These are phyloP conservation scores for Catostomus latipinnis DNA, from an alignment of 2,797 vertebrate genomes.

Conservation along the genomic window DNA sequence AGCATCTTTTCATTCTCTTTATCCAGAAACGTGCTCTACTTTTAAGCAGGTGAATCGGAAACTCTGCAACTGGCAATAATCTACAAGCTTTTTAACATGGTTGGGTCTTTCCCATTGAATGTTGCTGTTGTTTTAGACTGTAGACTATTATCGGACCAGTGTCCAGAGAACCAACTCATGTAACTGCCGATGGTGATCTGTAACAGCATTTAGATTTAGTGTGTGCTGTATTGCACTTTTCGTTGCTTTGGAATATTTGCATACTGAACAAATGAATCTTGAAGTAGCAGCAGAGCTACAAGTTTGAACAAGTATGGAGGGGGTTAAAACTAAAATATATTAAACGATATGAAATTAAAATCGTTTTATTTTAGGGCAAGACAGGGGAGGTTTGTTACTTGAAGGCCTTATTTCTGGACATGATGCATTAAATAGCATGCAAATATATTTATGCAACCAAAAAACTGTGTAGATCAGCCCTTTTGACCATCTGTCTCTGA, in stretches of 20 bases:
- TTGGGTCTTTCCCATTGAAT: constrained; percentile 24
- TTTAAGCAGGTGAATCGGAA: too few species aligned
- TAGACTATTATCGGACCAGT: constrained; percentile 23
- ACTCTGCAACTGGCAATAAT: too few species aligned
- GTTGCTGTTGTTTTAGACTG: constrained; percentile 22
- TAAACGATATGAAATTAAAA: too few species aligned
- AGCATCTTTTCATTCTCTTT: not conserved
- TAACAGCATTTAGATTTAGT: constrained; percentile 1
- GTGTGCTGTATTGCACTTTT: constrained; percentile 9
- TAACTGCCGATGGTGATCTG: too few species aligned
- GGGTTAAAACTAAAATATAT: too few species aligned
- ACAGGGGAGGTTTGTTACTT: constrained; percentile 36
- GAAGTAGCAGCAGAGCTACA: constrained; percentile 4
- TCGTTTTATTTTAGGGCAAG: not conserved
- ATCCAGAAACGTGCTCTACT: not conserved
- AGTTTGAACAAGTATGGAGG: not conserved
- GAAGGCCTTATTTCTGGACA: constrained; percentile 15
- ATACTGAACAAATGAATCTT: constrained; percentile 16
- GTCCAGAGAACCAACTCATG: not conserved
- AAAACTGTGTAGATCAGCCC: not conserved
- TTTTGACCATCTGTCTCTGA: too few species aligned
- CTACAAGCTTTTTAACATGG: not conserved
- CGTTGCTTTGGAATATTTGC: constrained; percentile 6
- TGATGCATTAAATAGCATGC: constrained; percentile 13
- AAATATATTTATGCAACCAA: not conserved